Percentiles rank a stretch among this genome's conserved stretches.
Conservation (phyloP, 2,888 invertebrate genomes). For the Galeopsomyia nigrocyanea region DNA sequence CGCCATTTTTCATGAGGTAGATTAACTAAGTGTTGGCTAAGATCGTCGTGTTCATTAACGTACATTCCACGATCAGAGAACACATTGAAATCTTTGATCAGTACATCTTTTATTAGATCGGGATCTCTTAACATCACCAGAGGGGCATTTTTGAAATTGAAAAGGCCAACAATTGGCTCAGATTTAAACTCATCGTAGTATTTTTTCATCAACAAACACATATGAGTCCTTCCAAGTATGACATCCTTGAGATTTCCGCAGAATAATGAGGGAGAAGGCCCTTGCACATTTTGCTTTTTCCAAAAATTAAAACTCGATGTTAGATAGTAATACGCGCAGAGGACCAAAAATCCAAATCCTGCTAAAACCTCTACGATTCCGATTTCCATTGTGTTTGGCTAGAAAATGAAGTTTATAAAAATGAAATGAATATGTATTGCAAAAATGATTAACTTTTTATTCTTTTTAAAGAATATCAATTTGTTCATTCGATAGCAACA, state of each 20-base stretch:
- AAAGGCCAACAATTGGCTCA: conserved; percentile 52
- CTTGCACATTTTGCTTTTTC: conserved; percentile 66
- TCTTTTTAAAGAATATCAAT: too few relatives aligned
- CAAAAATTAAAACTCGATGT: conserved; percentile 67
- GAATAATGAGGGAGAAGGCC: conserved; percentile 64
- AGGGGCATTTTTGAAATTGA: background rate
- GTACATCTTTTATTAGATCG: conserved; percentile 59
- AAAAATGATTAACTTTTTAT: too few relatives aligned
- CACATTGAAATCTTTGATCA: conserved; percentile 54
- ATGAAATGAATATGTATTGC: too few relatives aligned
- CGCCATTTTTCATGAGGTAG: conserved; percentile 70
- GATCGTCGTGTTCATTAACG: conserved; percentile 66
- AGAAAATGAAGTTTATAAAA: too few relatives aligned
- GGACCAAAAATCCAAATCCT: too few relatives aligned
- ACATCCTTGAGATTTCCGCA: conserved; percentile 67
- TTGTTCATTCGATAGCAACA: too few relatives aligned
- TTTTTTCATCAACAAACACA: conserved; percentile 61
- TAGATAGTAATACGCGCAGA: conserved; percentile 59
- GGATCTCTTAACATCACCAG: conserved; percentile 63
- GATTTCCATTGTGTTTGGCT: too few relatives aligned
- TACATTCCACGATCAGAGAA: conserved; percentile 60
- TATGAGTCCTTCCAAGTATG: conserved; percentile 53
- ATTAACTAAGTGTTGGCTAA: conserved; percentile 67
- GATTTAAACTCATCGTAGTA: conserved; percentile 46
- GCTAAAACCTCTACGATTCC: too few relatives aligned